Conservation (phyloP, 2,113 vertebrate species). For the Nesogale talazaci region DNA sequence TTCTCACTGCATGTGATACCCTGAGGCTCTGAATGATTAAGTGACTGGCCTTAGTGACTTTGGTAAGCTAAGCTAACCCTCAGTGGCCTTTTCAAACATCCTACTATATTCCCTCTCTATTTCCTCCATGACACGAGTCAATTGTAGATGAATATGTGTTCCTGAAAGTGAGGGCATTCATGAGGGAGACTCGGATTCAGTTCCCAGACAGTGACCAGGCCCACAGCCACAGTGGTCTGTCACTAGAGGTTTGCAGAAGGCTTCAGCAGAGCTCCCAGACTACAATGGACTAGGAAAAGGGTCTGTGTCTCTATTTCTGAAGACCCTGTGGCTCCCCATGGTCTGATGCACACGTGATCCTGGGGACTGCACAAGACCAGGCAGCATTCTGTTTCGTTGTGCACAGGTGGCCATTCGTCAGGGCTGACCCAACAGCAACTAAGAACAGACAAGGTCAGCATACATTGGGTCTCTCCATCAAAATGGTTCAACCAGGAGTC, state of each 20-base stretch:
- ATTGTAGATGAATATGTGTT: constrained; percentile 35
- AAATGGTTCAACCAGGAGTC: neutral
- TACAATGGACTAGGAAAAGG: neutral
- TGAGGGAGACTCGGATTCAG: neutral
- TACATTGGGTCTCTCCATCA: neutral
- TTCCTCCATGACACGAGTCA: neutral
- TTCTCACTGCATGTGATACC: constrained; percentile 13
- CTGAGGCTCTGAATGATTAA: constrained; percentile 15
- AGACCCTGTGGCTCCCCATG: neutral
- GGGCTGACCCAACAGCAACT: neutral
- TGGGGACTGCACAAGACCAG: neutral
- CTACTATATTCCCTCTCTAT: neutral
- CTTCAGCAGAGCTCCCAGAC: neutral
- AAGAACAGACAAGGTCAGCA: neutral
- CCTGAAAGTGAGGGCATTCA: constrained; percentile 23
- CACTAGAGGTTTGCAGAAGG: neutral
- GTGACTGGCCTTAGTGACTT: constrained; percentile 3
- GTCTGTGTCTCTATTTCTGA: neutral
- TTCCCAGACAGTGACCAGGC: neutral
- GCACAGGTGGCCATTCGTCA: neutral
- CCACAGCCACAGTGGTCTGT: neutral
- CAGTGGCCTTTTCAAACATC: constrained; percentile 6
- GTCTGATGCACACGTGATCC: neutral
- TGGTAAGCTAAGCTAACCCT: neutral
- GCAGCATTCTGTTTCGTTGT: neutral